Evolutionary conservation across 1,140 invertebrate genomes (phyloP).

Genomic region (Drosophila yakuba): DNA sequence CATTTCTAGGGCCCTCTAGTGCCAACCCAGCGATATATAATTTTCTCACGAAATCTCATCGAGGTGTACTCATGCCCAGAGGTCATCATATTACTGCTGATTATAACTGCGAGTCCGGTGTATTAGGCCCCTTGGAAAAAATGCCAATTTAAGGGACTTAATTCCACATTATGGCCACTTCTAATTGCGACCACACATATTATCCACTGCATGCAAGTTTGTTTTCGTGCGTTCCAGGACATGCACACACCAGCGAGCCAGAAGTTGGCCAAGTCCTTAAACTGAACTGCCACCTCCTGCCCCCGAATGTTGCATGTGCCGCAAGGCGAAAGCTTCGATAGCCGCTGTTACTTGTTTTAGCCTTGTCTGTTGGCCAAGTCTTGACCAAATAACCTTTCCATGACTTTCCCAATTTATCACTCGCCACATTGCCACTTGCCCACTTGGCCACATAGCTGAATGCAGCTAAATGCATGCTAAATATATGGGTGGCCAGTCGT

Average conservation of each 20-base stretch:
- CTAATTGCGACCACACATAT: slow-evolving; percentile 57
- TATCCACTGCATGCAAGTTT: slow-evolving; percentile 46
- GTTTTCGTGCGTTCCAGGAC: slow-evolving; percentile 60
- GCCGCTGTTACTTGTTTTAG: slow-evolving; percentile 42
- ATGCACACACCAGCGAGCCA: slow-evolving; percentile 36
- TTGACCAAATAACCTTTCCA: slow-evolving; percentile 65
- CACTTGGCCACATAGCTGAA: slow-evolving; percentile 29
- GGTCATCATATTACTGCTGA: slow-evolving; percentile 62
- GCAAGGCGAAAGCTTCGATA: slow-evolving; percentile 38
- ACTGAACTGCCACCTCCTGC: neutral
- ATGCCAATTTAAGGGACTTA: slow-evolving; percentile 71
- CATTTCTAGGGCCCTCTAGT: slow-evolving; percentile 22
- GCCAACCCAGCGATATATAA: slow-evolving; percentile 54
- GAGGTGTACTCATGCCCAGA: slow-evolving; percentile 53
- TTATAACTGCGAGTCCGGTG: slow-evolving; percentile 39
- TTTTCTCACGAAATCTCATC: slow-evolving; percentile 66
- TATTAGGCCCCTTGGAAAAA: slow-evolving; percentile 49
- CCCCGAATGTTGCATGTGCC: slow-evolving; percentile 47
- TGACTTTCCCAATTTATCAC: slow-evolving; percentile 67
- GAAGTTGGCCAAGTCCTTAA: slow-evolving; percentile 1
- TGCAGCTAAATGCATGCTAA: slow-evolving; percentile 49
- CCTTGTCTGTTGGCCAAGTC: slow-evolving; percentile 59
- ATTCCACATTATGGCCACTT: slow-evolving; percentile 63
- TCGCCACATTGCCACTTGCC: slow-evolving; percentile 14
- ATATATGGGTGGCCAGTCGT: neutral